Percentiles rank a stretch among this genome's conserved stretches.
Evolutionary conservation across 2,888 invertebrate species (phyloP).

Genomic region (Lamellibrachia satsuma): DNA sequence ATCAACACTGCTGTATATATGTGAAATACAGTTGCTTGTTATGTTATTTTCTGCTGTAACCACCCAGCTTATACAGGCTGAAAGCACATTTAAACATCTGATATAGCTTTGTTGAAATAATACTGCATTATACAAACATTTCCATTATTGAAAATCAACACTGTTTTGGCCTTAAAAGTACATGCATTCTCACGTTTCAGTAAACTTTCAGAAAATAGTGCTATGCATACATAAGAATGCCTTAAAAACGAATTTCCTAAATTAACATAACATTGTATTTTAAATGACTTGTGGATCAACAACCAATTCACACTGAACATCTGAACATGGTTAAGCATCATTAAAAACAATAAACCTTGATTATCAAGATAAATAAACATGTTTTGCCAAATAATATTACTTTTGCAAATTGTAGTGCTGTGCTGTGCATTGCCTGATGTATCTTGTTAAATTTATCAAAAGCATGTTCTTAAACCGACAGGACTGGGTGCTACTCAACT

Average conservation of each 20-base stretch:
- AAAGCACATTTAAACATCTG: neutral
- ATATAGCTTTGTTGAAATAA: neutral
- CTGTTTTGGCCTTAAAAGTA: neutral
- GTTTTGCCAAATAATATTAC: neutral
- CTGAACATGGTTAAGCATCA: neutral
- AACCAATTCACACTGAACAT: neutral
- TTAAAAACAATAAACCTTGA: too few relatives aligned
- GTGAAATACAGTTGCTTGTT: neutral
- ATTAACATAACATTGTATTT: neutral
- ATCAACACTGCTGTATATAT: neutral
- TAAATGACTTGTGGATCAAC: too few relatives aligned
- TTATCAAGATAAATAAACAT: neutral
- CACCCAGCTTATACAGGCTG: neutral
- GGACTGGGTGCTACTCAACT: neutral
- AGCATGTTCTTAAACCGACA: neutral
- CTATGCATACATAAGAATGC: neutral
- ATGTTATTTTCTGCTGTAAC: neutral
- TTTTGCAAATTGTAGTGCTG: neutral
- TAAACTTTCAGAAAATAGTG: neutral
- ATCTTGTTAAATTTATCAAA: neutral
- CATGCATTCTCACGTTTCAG: neutral
- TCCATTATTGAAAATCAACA: neutral
- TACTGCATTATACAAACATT: neutral
- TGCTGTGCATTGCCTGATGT: neutral
- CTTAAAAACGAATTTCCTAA: neutral